Conservation (phyloP, 2,888 invertebrate genomes). For the Adelognathus sp. region DNA sequence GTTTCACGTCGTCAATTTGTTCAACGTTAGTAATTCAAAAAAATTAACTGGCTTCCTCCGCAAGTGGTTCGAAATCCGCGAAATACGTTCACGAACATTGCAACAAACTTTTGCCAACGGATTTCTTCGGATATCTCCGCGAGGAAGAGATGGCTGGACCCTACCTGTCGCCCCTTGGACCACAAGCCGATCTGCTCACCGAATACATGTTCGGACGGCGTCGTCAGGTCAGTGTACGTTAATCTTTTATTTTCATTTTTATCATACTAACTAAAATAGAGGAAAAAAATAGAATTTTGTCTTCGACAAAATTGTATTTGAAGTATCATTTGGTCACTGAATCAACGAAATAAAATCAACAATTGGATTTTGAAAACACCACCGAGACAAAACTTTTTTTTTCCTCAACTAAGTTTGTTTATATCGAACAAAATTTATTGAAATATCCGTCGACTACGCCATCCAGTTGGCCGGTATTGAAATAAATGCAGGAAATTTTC, state of each 20-base stretch:
- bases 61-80: not conserved
- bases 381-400: too few relatives aligned
- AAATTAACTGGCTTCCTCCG: not conserved
- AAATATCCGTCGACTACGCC: too few relatives aligned
- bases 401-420: too few relatives aligned
- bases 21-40: not conserved
- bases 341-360: too few relatives aligned
- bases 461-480: too few relatives aligned
- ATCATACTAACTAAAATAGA: not conserved
- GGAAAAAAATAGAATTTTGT: not conserved
- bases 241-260: conserved; percentile 52
- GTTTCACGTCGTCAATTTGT: not conserved
- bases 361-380: too few relatives aligned
- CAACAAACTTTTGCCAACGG: not conserved
- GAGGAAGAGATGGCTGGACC: conserved; percentile 89
- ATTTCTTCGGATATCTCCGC: conserved; percentile 12
- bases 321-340: too few relatives aligned
- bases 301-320: too few relatives aligned
- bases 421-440: too few relatives aligned
- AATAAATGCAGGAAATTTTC: too few relatives aligned
- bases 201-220: conserved; percentile 96
- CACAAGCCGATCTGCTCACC: conserved; percentile 92
- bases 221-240: conserved; percentile 84
- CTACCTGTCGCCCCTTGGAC: conserved; percentile 89
- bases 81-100: not conserved